Conservation (phyloP, 2,113 vertebrate species). For the Gadus macrocephalus region DNA sequence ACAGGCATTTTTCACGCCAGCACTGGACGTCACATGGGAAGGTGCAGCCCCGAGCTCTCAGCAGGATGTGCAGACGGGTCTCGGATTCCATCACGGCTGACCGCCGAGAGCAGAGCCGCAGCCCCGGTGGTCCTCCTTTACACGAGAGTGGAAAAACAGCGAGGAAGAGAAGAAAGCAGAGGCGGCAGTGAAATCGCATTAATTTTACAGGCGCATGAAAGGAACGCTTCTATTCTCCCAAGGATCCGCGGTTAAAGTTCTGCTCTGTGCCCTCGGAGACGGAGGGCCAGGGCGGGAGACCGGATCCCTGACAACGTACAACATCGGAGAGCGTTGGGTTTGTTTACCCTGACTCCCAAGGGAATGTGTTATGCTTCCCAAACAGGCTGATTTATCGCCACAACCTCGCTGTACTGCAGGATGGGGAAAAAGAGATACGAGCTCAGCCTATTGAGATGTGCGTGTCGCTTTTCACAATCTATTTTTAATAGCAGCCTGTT, state of each 20-base stretch:
- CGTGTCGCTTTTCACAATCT: not conserved
- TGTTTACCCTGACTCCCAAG: slow-evolving; percentile 12
- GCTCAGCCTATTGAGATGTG: not conserved
- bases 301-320: slow-evolving; percentile 20
- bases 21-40: no score
- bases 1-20: no score
- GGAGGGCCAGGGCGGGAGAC: slow-evolving; percentile 18
- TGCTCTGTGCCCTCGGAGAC: slow-evolving; percentile 17
- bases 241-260: slow-evolving; percentile 24
- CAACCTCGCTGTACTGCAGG: not conserved
- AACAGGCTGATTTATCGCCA: slow-evolving; percentile 19
- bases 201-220: slow-evolving; percentile 17
- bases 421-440: not conserved
- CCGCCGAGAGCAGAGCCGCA: slow-evolving; percentile 2
- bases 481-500: not conserved
- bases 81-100: slow-evolving; percentile 21
- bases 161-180: not conserved
- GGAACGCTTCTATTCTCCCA: slow-evolving; percentile 11
- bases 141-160: slow-evolving; percentile 17
- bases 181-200: slow-evolving; percentile 22
- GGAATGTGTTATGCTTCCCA: slow-evolving; percentile 9
- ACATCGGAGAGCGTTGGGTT: slow-evolving; percentile 17
- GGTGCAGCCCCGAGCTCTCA: no score
- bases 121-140: slow-evolving; percentile 21
- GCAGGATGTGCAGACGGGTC: no score